Base-by-base conservation (phyloP, 1,140 invertebrate species). In the Drosophila yakuba region DNA sequence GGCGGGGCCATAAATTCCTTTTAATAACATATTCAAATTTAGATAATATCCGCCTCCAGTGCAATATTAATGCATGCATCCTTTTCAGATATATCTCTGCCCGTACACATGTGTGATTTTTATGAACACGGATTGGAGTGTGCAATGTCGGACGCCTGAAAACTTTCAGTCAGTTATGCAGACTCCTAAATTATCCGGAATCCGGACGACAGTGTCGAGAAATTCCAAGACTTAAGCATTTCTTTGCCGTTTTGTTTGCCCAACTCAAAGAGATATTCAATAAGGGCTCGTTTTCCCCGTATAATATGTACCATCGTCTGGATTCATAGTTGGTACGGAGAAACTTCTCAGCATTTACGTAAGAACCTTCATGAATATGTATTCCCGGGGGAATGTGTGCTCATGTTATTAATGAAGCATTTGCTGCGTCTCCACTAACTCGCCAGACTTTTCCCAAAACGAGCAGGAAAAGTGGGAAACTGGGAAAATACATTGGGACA, bases 11-110 rank as follows among this genome's bases (percentile, higher is more conserved):
- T 86, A 86, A 86, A 88, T 86, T 76, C 60, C 36, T 41, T 66
- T 83, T 79, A 83, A 83, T 86, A 86, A 83, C 62, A 86, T 86
- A 88, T 86, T 83, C 63, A 86, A 79, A 88, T 88, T 88, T 69
- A 78, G 82, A 86, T 88, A 73, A 76, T 76, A 69, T 83, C 76
- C 54, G 55, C 62, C 68, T 71, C 44, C 50, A 58, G 58, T 80
- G 63, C 71, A 58, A 62, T 79, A 64, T 71, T 73, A 39, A 71
- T 66, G 41, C 50, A 15, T 47, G 74, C 47, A 64, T 63, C 64
- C 57, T 52, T 35, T 11, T 20, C 47, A 66, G 64, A 50, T 63
- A 25, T 48, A 60, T 64, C 11, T 5, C 4, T 38, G 2, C 35
- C 7, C 8, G 11, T 25, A 36, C 35, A 10, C 11, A 14, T 39